Evolutionary conservation across 2,113 vertebrate species (phyloP).

Genomic region (Dromas ardeola): DNA sequence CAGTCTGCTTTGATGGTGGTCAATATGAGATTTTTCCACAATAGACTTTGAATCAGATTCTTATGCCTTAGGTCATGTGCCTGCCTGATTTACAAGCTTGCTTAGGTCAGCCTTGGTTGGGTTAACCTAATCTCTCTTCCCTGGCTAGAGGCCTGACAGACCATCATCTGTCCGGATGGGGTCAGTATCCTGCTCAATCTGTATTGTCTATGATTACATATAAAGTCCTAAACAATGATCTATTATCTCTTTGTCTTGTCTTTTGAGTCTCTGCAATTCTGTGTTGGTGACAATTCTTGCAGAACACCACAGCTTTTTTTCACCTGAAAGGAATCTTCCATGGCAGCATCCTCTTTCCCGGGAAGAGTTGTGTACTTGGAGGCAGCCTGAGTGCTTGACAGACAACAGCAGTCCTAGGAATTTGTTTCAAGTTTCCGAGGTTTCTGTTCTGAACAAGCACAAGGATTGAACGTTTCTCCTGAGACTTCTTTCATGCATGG

Average conservation of each 20-base stretch:
- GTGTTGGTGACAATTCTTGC: not conserved
- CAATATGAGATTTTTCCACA: not conserved
- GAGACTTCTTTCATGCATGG: not conserved
- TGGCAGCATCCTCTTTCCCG: not conserved
- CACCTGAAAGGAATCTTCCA: not conserved
- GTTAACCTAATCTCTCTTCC: not conserved
- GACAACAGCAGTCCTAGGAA: not conserved
- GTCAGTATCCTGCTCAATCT: not conserved
- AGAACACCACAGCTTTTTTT: not conserved
- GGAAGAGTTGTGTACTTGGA: not conserved
- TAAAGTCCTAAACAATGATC: not conserved
- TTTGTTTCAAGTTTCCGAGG: slow-evolving; percentile 8
- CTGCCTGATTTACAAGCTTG: not conserved
- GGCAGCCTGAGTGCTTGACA: not conserved
- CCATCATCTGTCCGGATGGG: not conserved
- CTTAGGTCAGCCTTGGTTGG: not conserved
- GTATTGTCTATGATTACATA: not conserved
- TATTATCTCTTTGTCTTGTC: not conserved
- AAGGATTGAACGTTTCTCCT: not conserved
- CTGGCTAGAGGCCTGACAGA: not conserved
- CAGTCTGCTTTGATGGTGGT: not conserved
- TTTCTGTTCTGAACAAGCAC: slow-evolving; percentile 7
- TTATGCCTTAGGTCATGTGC: not conserved
- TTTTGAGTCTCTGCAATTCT: not conserved
- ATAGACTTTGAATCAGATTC: not conserved